Evolutionary conservation across 2,797 vertebrate genomes (phyloP).

Genomic region (Manis crassicaudata): DNA sequence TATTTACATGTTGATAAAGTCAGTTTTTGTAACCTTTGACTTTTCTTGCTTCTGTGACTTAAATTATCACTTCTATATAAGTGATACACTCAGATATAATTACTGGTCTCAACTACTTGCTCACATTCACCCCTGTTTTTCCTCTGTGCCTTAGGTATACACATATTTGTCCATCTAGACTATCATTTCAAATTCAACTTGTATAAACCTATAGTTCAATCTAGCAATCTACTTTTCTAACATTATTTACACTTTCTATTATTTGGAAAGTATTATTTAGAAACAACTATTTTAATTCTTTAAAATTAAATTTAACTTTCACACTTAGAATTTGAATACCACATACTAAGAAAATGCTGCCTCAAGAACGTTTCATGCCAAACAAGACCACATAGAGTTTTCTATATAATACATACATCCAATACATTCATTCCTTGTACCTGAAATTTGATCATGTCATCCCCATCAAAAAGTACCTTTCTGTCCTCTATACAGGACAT

Average conservation of each 20-base stretch:
- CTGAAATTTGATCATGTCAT: not conserved
- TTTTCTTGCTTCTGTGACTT: not conserved
- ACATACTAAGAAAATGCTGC: not conserved
- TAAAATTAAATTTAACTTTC: not conserved
- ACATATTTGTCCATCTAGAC: not conserved
- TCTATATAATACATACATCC: not conserved
- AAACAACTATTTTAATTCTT: not conserved
- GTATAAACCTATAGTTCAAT: not conserved
- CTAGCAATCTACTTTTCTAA: not conserved
- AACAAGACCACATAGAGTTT: not conserved
- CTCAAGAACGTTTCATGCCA: not conserved
- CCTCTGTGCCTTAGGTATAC: not conserved
- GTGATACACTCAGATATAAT: not conserved
- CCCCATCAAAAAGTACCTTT: not conserved
- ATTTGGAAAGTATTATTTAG: not conserved
- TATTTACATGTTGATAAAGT: not conserved
- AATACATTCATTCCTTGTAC: not conserved
- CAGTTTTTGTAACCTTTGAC: not conserved
- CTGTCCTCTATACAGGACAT: not conserved
- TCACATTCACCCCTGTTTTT: not conserved
- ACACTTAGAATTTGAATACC: not conserved
- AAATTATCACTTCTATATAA: not conserved
- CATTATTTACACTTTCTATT: not conserved
- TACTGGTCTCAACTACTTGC: not conserved
- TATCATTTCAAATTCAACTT: conserved; percentile 10